Base-by-base conservation (phyloP, 2,888 invertebrate species). In the Hypercompe scribonia region DNA sequence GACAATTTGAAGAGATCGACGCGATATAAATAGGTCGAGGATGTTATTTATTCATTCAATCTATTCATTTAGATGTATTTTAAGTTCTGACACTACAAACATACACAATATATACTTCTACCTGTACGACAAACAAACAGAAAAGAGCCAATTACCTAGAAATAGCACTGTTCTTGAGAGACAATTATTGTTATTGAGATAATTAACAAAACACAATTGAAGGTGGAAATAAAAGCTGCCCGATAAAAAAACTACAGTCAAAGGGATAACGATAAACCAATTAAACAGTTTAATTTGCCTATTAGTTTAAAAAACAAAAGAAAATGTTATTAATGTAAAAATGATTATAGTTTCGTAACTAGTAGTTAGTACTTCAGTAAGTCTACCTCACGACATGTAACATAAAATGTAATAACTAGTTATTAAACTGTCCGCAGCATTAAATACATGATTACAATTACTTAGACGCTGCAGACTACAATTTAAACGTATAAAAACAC, bases 381-480 rank as follows among this genome's bases (percentile, higher is more conserved):
- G 72, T 31, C 21, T 65, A 54, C 34, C 33, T 68, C 68, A 72
- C n/a, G 63, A 36, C 46, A 42, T 33, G 39, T 24, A 67, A 15
- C 46, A 46, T 33, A 65, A 58, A 39, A 66, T 54, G 54, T 54
- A 72, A 72, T 72, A 65, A 72, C 54, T 65, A 65, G 64, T 72
- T 65, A 63, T 72, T 68, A 63, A 68, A 31, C 42, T 72, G 68
- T 72, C 72, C 67, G 54, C 64, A 68, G 36, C 24, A 50, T 63
- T 65, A 65, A 68, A 64, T 54, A 68, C 39, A 68, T 58, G 21
- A 65, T 46, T 64, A 58, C 34, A 46, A 21, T 46, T 63, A 71
- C 75, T 65, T 34, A 67, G 68, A 75, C 75, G 61, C 24, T 24
- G 18, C 63, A 50, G 33, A 66, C 33, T 64, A 70, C 31, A 72